Evolutionary conservation across 2,888 invertebrate species (phyloP).

Genomic region (Agrotis exclamationis): DNA sequence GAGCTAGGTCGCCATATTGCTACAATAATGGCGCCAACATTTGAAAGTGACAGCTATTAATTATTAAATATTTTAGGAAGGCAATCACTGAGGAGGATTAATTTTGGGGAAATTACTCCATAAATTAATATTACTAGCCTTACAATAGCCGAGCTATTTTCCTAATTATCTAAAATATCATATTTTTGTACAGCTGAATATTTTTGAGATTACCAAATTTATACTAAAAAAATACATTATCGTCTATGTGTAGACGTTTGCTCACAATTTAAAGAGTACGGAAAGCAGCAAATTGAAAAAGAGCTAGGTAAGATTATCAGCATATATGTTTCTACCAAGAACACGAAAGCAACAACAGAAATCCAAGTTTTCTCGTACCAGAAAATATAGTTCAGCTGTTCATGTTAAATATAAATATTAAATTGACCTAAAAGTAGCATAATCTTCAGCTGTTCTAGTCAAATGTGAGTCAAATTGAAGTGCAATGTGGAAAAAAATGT

Average conservation of each 20-base stretch:
- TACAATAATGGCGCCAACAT: constrained; percentile 47
- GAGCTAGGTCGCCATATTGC: constrained; percentile 38
- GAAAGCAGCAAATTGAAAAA: constrained; percentile 1
- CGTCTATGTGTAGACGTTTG: neutral
- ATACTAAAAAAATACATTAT: neutral
- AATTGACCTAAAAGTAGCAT: constrained; percentile 20
- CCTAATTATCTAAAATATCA: constrained; percentile 11
- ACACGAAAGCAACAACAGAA: neutral
- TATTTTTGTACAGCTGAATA: constrained; percentile 52
- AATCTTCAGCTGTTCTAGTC: constrained; percentile 65
- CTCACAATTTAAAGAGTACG: constrained; percentile 4
- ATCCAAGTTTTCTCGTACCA: constrained; percentile 1
- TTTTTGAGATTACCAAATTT: constrained; percentile 44
- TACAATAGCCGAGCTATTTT: constrained; percentile 38
- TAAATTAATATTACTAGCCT: constrained; percentile 20
- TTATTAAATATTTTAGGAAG: constrained; percentile 9
- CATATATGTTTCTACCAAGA: neutral
- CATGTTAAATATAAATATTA: neutral
- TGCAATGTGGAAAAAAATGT: constrained; percentile 30
- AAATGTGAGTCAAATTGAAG: constrained; percentile 53
- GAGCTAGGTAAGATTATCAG: neutral
- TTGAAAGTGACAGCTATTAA: constrained; percentile 55
- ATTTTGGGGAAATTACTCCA: constrained; percentile 10
- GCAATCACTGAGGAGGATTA: neutral
- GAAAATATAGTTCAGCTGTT: constrained; percentile 21